phyloP scores from a whole-genome alignment of 2,113 vertebrate species.

The Zingel zingel region DNA sequence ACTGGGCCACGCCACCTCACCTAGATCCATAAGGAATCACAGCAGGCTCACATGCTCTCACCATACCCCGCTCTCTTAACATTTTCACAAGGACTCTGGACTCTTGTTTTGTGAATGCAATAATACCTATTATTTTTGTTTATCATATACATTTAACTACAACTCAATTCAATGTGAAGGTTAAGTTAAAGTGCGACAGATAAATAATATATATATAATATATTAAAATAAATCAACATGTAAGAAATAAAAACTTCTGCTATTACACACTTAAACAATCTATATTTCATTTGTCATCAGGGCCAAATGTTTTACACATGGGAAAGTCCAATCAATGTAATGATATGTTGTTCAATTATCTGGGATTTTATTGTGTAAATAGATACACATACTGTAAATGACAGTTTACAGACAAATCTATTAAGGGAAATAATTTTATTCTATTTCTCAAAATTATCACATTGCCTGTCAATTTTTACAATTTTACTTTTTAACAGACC shows the following conservation, averaged over 20 bases:
- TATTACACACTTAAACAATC: background rate
- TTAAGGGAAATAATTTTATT: background rate
- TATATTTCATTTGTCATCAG: background rate
- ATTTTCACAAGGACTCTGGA: conserved; percentile 5
- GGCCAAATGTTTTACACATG: background rate
- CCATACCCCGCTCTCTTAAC: background rate
- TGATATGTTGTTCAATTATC: background rate
- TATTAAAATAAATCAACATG: background rate
- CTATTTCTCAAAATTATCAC: background rate
- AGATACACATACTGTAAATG: background rate
- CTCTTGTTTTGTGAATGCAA: background rate
- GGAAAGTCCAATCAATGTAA: background rate
- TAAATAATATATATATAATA: background rate
- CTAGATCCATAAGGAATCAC: conserved; percentile 40
- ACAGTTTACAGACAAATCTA: background rate
- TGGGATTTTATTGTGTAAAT: background rate
- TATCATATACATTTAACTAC: background rate
- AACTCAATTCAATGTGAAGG: background rate
- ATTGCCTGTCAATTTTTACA: background rate
- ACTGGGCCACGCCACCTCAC: conserved; percentile 52
- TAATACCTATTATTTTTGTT: background rate
- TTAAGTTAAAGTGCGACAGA: no score
- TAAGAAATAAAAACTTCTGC: background rate
- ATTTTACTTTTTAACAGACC: background rate
- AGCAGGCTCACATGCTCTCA: conserved; percentile 44